Evolutionary conservation across 2,113 vertebrate species (phyloP).

Genomic region (Phylloscopus trochilus): DNA sequence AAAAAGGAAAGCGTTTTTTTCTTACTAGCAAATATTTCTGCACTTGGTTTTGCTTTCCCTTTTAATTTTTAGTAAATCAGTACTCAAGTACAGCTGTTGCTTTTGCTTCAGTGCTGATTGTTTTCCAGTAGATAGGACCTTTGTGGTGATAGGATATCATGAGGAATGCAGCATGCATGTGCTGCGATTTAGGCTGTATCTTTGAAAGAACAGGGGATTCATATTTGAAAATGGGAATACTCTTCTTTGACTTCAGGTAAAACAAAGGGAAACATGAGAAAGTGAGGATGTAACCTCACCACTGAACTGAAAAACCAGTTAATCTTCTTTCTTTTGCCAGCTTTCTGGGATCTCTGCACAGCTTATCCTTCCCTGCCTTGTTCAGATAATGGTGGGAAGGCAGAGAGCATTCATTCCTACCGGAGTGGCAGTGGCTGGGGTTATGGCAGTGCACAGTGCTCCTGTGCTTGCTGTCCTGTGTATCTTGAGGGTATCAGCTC

Average conservation of each 20-base stretch:
- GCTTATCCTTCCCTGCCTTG: not conserved
- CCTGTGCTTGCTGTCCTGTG: not conserved
- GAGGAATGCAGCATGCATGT: not conserved
- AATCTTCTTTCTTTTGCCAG: not conserved
- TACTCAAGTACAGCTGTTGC: not conserved
- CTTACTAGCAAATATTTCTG: not conserved
- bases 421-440: not conserved
- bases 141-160: not conserved
- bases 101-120: not conserved
- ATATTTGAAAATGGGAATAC: not conserved
- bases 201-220: not conserved
- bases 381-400: not conserved
- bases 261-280: not conserved
- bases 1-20: not conserved
- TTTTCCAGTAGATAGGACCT: not conserved
- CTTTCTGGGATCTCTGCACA: not conserved
- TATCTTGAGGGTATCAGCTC: not conserved
- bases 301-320: not conserved
- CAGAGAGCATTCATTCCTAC: accelerated
- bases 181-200: accelerated
- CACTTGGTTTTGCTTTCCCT: not conserved
- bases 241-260: not conserved
- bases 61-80: not conserved
- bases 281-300: not conserved
- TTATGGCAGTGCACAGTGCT: accelerated